A percentile compares a stretch with the other conserved stretches of the same genome.
Conservation (phyloP, 2,113 vertebrate genomes). For the Tachysurus fulvidraco region DNA sequence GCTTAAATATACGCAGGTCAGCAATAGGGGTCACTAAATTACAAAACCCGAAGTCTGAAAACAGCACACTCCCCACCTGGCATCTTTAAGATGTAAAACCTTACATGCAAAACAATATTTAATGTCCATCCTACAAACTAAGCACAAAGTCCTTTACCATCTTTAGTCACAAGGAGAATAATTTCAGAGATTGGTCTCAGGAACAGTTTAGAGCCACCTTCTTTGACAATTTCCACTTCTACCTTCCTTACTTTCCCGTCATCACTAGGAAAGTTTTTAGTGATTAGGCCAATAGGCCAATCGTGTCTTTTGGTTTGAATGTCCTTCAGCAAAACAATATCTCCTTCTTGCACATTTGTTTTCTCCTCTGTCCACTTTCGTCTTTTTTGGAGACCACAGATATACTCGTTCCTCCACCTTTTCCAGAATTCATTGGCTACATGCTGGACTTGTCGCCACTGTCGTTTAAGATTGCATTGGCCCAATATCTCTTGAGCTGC, state of each 20-base stretch:
- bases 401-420: neutral
- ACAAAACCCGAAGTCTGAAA: too few relatives aligned
- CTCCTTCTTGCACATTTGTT: neutral
- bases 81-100: too few relatives aligned
- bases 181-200: neutral
- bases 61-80: too few relatives aligned
- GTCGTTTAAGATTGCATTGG: too few relatives aligned
- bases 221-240: neutral
- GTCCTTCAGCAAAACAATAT: neutral
- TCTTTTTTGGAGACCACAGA: neutral
- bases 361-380: neutral
- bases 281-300: slow-evolving; percentile 1
- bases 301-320: neutral
- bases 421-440: slow-evolving; percentile 3
- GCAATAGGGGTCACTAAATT: too few relatives aligned
- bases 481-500: too few relatives aligned
- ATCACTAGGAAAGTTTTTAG: slow-evolving; percentile 29
- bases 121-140: too few relatives aligned
- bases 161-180: too few relatives aligned
- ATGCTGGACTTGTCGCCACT: neutral
- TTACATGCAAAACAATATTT: too few relatives aligned
- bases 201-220: neutral
- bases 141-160: too few relatives aligned
- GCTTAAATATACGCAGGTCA: too few relatives aligned
- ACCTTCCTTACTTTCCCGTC: slow-evolving; percentile 31